Percentiles rank a stretch among this genome's conserved stretches.
These are phyloP conservation scores for Nycticorax nycticorax DNA, from an alignment of 2,113 vertebrate species.

Conservation along the genomic window DNA sequence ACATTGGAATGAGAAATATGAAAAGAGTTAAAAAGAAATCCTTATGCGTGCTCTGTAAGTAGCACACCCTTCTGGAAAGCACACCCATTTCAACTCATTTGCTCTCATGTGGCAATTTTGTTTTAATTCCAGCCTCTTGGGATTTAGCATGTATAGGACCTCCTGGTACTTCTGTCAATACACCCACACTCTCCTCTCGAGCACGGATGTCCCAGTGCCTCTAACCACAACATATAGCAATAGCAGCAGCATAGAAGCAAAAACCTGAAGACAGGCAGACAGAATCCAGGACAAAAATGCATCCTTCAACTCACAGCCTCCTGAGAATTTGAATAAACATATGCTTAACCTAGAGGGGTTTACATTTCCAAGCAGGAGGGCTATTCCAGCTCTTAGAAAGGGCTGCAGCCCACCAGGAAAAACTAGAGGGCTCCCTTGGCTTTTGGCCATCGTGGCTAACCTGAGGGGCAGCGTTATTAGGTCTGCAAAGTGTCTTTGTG, in stretches of 20 bases:
- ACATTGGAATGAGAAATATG: background rate
- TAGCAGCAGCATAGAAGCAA: background rate
- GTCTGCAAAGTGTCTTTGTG: background rate
- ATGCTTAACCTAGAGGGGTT: background rate
- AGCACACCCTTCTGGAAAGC: background rate
- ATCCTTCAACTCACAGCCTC: background rate
- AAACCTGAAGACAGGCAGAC: background rate
- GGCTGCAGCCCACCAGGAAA: background rate
- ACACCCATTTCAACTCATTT: background rate
- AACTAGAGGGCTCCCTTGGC: background rate
- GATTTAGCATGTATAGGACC: background rate
- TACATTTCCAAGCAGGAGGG: background rate
- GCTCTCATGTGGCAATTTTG: background rate
- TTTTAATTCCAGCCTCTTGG: background rate
- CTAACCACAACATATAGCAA: background rate
- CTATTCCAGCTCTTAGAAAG: background rate
- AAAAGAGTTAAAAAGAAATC: background rate
- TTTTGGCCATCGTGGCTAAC: background rate
- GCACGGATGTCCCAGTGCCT: background rate
- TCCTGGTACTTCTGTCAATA: slow-evolving; percentile 1
- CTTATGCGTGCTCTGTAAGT: background rate
- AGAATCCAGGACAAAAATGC: background rate
- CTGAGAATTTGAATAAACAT: background rate
- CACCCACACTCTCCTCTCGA: background rate
- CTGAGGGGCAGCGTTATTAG: background rate